Percentiles rank a stretch among this genome's conserved stretches.
These are phyloP conservation scores for Buathra laborator DNA, from an alignment of 2,888 invertebrate genomes.

Conservation along the genomic window DNA sequence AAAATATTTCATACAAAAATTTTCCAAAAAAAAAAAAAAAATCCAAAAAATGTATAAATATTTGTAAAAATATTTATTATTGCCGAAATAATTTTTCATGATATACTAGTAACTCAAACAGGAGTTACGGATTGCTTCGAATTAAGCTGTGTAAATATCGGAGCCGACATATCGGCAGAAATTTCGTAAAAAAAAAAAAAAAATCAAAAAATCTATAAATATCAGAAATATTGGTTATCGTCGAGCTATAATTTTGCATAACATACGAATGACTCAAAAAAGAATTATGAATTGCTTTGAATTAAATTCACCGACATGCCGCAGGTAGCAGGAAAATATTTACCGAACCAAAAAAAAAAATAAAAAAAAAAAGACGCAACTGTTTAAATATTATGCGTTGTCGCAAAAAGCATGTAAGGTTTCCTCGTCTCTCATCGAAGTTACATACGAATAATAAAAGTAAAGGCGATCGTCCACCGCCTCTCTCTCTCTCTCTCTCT, in stretches of 20 bases:
- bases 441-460: constrained; percentile 12
- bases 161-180: too few species aligned
- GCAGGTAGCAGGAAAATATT: background rate
- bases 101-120: too few species aligned
- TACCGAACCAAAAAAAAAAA: background rate
- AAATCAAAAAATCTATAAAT: too few species aligned
- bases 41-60: too few species aligned
- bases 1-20: too few species aligned
- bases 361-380: background rate
- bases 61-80: too few species aligned
- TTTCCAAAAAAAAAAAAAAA: too few species aligned
- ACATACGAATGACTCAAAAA: background rate
- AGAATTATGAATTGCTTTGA: background rate
- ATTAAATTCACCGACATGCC: background rate
- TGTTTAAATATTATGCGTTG: background rate
- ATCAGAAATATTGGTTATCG: constrained; percentile 6
- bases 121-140: too few species aligned
- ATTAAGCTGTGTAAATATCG: too few species aligned
- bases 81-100: too few species aligned
- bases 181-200: too few species aligned
- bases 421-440: constrained; percentile 6
- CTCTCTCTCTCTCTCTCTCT: background rate
- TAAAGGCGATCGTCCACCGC: background rate
- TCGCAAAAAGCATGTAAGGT: background rate
- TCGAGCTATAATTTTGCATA: background rate